Percentiles rank a stretch among this genome's conserved stretches.
Conservation (phyloP, 2,113 vertebrate species). For the Vicugna pacos region DNA sequence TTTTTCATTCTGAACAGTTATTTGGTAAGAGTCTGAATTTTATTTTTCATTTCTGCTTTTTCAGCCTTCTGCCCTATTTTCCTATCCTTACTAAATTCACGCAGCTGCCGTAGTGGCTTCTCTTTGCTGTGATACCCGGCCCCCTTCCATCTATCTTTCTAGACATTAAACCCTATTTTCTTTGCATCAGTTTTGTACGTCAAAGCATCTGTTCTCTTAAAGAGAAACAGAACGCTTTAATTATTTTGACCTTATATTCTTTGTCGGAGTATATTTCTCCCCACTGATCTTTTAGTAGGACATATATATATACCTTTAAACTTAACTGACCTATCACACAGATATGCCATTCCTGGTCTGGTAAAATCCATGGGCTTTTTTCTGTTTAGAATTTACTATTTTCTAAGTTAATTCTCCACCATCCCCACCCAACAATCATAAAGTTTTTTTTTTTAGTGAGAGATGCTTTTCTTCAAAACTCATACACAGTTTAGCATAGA, state of each 20-base stretch:
- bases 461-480: slow-evolving; percentile 8
- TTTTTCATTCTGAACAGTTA: background rate
- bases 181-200: slow-evolving; percentile 38
- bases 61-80: slow-evolving; percentile 39
- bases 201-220: slow-evolving; percentile 37
- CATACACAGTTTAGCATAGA: background rate
- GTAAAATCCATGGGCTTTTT: slow-evolving; percentile 10
- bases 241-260: slow-evolving; percentile 52
- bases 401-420: background rate
- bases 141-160: slow-evolving; percentile 23
- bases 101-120: slow-evolving; percentile 21
- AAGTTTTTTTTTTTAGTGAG: slow-evolving; percentile 19
- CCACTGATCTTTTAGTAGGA: background rate
- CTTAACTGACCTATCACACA: background rate
- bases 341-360: background rate
- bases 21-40: slow-evolving; percentile 15
- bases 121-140: slow-evolving; percentile 42
- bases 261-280: slow-evolving; percentile 43
- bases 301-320: background rate
- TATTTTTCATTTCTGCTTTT: slow-evolving; percentile 35
- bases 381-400: slow-evolving; percentile 48
- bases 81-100: background rate
- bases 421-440: background rate
- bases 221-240: slow-evolving; percentile 32
- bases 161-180: slow-evolving; percentile 11